A percentile compares a stretch with the other conserved stretches of the same genome.
Evolutionary conservation across 2,888 invertebrate genomes (phyloP).

Genomic region (Stenolophus ochropezus): DNA sequence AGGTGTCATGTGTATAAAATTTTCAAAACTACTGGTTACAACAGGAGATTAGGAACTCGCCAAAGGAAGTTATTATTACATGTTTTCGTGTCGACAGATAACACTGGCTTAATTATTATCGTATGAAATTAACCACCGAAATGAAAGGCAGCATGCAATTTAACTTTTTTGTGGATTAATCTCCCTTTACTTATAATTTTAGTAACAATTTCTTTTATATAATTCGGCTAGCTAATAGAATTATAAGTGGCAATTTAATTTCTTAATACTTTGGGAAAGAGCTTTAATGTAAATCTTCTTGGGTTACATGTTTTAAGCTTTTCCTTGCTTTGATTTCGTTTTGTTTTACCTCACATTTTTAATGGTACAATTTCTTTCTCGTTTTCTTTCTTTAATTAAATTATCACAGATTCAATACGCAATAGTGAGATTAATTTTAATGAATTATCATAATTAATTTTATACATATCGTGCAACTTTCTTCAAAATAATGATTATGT

Average conservation of each 20-base stretch:
- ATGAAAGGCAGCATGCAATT: slow-evolving; percentile 21
- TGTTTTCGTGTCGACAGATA: slow-evolving; percentile 17
- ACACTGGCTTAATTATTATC: slow-evolving; percentile 5
- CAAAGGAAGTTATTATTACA: slow-evolving; percentile 6
- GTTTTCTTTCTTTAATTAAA: too few species aligned
- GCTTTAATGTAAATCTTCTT: slow-evolving; percentile 11
- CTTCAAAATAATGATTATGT: too few species aligned
- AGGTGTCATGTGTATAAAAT: background rate
- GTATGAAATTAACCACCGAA: background rate
- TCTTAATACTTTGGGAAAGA: slow-evolving; percentile 6
- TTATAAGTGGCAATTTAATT: slow-evolving; percentile 10
- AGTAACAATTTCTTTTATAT: slow-evolving; percentile 14
- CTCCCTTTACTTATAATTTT: background rate
- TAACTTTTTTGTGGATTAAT: slow-evolving; percentile 11
- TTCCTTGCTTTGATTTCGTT: background rate
- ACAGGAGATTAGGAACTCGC: background rate
- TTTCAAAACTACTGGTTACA: background rate
- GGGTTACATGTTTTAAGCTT: background rate
- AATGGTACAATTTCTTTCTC: background rate
- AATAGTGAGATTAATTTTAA: too few species aligned
- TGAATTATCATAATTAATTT: too few species aligned
- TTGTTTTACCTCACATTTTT: too few species aligned
- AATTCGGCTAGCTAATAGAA: slow-evolving; percentile 24
- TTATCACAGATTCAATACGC: too few species aligned
- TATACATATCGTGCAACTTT: too few species aligned